Base-by-base conservation (phyloP, 2,888 invertebrate genomes). In the Mellilla xanthometata region DNA sequence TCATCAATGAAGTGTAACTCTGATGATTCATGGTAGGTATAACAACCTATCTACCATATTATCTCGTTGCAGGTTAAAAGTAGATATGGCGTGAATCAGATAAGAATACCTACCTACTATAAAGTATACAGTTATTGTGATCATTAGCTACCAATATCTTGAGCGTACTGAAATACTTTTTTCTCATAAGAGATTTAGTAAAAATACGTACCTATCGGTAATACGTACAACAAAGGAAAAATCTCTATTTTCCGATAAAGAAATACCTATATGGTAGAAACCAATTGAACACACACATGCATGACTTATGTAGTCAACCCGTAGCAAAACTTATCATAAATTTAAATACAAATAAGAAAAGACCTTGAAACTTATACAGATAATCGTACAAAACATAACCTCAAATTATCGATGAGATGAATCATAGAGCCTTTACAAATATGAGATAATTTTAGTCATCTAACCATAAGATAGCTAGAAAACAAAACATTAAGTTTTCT, bases 1-100 rank as follows among this genome's bases (percentile, higher is more conserved):
- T 55, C 30, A 55, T 58, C 48, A 55, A 58, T 58, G 58, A 53
- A 55, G 53, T 55, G 53, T 52, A 46, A 46, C 43, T 36, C 27
- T 40, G 26, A 31, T 58, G 58, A 58, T 13, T 58, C 53, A 54
- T 35, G 11, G 32, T 30, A 2, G 8, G n/a, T 11, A 0, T 10
- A 15, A 40, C 12, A 29, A 39, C 41, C n/a, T n/a, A n/a, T n/a
- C n/a, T n/a, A n/a, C n/a, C n/a, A n/a, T n/a, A n/a, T n/a, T n/a
- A n/a, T n/a, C n/a, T n/a, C n/a, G n/a, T n/a, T n/a, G 32, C 35
- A 39, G 28, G 27, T 22, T 45, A 22, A 40, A 48, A 43, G 45
- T 48, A 55, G 24, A 8, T 7, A 31, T 39, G 50, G 9, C 36
- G 24, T 29, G 4, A 24, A 34, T 26, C 41, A 38, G 44, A 49